phyloP scores from a whole-genome alignment of 1,140 invertebrate genomes.

The Ericerus pela region DNA sequence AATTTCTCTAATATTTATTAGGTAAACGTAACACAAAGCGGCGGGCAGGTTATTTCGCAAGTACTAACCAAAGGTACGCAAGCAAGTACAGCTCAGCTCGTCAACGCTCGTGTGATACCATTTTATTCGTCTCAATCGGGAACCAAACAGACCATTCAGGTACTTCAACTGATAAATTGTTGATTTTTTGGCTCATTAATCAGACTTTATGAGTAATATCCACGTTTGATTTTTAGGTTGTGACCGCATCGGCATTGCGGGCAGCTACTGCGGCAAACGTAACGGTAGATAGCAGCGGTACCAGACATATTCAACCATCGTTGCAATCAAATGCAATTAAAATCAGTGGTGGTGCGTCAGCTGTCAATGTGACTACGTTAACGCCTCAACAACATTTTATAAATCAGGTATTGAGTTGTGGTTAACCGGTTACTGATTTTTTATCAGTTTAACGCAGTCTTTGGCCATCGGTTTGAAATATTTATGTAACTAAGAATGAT shows the following conservation, averaged over 20 bases:
- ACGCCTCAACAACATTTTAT: not conserved
- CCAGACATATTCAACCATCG: not conserved
- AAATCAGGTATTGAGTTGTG: too few relatives aligned
- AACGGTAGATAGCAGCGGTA: not conserved
- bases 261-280: not conserved
- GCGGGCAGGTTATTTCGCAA: constrained; percentile 26
- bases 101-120: constrained; percentile 36
- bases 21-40: not conserved
- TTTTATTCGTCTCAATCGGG: constrained; percentile 30
- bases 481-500: too few relatives aligned
- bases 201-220: not conserved
- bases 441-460: too few relatives aligned
- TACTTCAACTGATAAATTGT: constrained; percentile 20
- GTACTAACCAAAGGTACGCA: constrained; percentile 25
- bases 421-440: too few relatives aligned
- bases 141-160: constrained; percentile 42
- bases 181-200: not conserved
- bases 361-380: not conserved
- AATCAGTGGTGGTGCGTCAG: constrained; percentile 3
- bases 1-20: constrained; percentile 7
- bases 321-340: not conserved
- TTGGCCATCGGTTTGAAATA: too few relatives aligned
- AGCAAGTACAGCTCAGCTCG: constrained; percentile 17
- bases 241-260: not conserved
- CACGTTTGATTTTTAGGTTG: not conserved